Evolutionary conservation across 2,113 vertebrate species (phyloP), one percentile per base, ranked within the genome.

Genomic region (Lepus europaeus): DNA sequence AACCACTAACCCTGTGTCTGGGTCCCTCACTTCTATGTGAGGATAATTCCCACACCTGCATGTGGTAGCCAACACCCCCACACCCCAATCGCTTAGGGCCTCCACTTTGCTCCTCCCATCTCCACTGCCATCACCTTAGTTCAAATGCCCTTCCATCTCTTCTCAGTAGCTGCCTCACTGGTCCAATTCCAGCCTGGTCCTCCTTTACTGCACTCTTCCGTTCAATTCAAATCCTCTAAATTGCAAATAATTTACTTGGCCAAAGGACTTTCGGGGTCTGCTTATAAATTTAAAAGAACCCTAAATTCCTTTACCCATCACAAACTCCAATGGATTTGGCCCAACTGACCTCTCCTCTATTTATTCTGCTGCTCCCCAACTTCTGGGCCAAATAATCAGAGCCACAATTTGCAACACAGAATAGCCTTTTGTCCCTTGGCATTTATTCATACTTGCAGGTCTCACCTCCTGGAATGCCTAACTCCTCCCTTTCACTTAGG

Each of bases 361-460:
- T 81, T n/a, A n/a, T 22, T 84, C 9, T 29, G 53, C 61, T 8
- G 49, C 33, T 59, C 59, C 80, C 39, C 53, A 23, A 61, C 29
- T 82, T 61, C 64, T 6, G 53, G 45, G 56, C 68, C 74, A 36
- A 25, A 39, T 19, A 59, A 16, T 59, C 23, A 33, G 29, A 80
- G 87, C 53, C 94, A 96, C 76, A 90, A 94, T 97, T 80, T 92
- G 85, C 92, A 96, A 89, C 64, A 97, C 77, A 95, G 73, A 94
- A 90, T 9, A 68, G 76, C 83, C 90, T 87, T 90, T 94, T 94
- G 92, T 96, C 91, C 76, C 80, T 1, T 72, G 61, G 92, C 53
- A 79, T 64, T 89, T 89, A 95, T 87, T 95, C 79, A 25, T 31
- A 68, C 53, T n/a, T 70, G 45, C 27, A 82, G 27, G 86, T 80